phyloP scores from a whole-genome alignment of 2,113 vertebrate species.

The Tachysurus vachellii region DNA sequence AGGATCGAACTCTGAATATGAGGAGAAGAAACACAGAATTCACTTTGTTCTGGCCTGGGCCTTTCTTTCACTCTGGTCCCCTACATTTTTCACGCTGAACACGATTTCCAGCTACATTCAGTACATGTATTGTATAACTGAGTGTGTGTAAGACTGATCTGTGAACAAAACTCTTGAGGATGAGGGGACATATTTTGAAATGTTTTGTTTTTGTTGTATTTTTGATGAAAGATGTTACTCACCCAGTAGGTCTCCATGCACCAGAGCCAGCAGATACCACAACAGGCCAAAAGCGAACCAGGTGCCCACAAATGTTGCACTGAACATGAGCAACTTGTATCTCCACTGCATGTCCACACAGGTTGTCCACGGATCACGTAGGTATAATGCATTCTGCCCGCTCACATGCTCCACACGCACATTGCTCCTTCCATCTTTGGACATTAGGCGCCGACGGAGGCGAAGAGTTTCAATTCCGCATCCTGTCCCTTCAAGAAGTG shows the following conservation, averaged over 20 bases:
- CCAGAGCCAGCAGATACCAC: constrained; percentile 91
- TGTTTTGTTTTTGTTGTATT: background rate
- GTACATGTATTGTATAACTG: background rate
- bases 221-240: constrained; percentile 41
- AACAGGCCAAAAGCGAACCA: constrained; percentile 94
- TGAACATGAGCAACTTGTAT: constrained; percentile 94
- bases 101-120: background rate
- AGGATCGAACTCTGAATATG: constrained; percentile 74
- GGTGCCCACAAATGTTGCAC: constrained; percentile 90
- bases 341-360: constrained; percentile 98
- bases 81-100: background rate
- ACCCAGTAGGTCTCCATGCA: constrained; percentile 90
- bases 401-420: constrained; percentile 89
- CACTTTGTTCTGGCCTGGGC: background rate
- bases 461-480: constrained; percentile 53
- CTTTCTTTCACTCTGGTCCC: background rate
- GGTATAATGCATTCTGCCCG: constrained; percentile 86
- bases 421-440: constrained; percentile 94
- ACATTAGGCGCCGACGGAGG: constrained; percentile 84
- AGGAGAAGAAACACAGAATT: constrained; percentile 1
- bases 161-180: background rate
- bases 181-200: background rate
- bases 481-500: constrained; percentile 72
- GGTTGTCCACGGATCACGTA: constrained; percentile 98
- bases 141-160: background rate